Conservation (phyloP, 1,140 invertebrate species). For the Scaptomyza montana region DNA sequence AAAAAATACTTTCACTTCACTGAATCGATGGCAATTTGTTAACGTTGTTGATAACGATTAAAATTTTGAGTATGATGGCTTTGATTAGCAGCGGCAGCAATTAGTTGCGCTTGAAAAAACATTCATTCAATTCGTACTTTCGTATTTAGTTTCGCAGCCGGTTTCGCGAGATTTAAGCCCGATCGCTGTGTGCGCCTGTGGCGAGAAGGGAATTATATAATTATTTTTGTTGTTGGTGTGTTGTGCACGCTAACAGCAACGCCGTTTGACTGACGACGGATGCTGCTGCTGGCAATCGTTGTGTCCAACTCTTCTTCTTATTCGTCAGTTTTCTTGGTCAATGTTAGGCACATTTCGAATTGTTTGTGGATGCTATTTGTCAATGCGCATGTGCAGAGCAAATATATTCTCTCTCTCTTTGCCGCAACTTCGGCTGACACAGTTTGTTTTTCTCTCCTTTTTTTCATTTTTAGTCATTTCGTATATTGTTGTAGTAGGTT, state of each 20-base stretch:
- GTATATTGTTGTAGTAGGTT: constrained; percentile 75
- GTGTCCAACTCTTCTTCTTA: not conserved
- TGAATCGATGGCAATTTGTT: constrained; percentile 1
- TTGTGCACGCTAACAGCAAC: constrained; percentile 77
- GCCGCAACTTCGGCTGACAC: constrained; percentile 60
- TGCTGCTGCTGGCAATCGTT: constrained; percentile 32
- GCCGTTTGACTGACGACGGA: constrained; percentile 71
- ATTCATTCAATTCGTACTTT: constrained; percentile 15
- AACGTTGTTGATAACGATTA: constrained; percentile 6
- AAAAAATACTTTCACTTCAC: constrained; percentile 20
- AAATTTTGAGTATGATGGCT: constrained; percentile 2
- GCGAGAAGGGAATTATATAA: constrained; percentile 10
- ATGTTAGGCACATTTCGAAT: constrained; percentile 71
- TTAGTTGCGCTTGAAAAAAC: constrained; percentile 18
- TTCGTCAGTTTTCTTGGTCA: constrained; percentile 64
- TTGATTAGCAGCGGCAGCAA: constrained; percentile 20
- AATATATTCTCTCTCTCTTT: constrained; percentile 11
- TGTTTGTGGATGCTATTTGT: constrained; percentile 64
- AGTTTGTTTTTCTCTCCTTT: constrained; percentile 43
- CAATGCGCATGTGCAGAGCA: constrained; percentile 48
- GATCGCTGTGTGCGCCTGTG: not conserved
- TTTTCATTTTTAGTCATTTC: constrained; percentile 26
- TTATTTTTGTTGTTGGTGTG: constrained; percentile 37
- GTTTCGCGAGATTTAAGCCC: constrained; percentile 1
- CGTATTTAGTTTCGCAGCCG: constrained; percentile 20